These are phyloP conservation scores for Aspidapion aeneum DNA, from an alignment of 2,888 invertebrate species.

Conservation along the genomic window DNA sequence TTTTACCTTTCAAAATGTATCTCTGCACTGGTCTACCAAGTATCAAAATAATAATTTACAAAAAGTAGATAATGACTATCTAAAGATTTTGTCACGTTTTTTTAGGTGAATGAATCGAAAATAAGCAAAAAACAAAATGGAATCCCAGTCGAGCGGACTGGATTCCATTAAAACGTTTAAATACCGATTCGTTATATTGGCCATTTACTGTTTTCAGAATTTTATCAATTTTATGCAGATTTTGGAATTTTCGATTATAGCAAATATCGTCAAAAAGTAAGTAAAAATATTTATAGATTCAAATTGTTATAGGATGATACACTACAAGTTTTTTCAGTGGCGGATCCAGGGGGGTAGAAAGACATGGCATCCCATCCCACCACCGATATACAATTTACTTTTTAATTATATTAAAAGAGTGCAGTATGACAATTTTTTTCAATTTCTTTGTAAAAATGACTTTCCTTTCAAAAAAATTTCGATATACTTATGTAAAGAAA, in stretches of 20 bases:
- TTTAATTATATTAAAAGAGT: not conserved
- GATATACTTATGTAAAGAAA: too few species aligned
- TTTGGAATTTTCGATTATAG: slow-evolving; percentile 92
- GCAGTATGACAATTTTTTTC: not conserved
- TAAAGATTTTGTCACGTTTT: too few species aligned
- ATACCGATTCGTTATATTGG: slow-evolving; percentile 75
- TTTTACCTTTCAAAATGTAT: too few species aligned
- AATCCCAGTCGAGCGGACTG: not conserved
- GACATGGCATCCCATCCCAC: too few species aligned
- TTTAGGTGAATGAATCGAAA: not conserved
- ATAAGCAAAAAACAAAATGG: not conserved
- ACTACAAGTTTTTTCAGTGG: too few species aligned
- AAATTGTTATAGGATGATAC: too few species aligned
- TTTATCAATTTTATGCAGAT: slow-evolving; percentile 91
- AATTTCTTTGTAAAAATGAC: not conserved
- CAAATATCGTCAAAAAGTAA: slow-evolving; percentile 65
- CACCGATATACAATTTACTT: not conserved
- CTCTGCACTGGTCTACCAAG: too few species aligned
- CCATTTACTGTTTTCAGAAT: slow-evolving; percentile 81
- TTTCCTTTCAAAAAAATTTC: too few species aligned
- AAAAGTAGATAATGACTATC: too few species aligned
- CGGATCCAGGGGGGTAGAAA: too few species aligned
- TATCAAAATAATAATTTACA: too few species aligned
- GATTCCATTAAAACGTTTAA: slow-evolving; percentile 26
- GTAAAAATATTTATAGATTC: slow-evolving; percentile 23